Percentiles rank a stretch among this genome's conserved stretches.
Conservation (phyloP, 1,140 invertebrate species). For the Vanessa tameamea region DNA sequence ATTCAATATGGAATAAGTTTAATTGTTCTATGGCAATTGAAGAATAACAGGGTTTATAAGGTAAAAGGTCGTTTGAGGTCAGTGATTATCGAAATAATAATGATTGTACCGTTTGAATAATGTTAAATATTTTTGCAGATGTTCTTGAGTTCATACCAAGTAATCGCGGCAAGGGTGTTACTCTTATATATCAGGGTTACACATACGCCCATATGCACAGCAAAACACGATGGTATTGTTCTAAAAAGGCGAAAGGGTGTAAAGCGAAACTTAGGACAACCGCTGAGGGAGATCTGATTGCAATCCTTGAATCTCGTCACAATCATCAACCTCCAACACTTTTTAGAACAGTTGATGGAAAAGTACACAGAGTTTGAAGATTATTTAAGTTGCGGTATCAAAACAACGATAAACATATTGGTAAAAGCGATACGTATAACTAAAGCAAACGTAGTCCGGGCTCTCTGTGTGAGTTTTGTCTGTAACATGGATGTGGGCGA, state of each 20-base stretch:
- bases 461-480: too few relatives aligned
- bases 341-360: conserved; percentile 26
- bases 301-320: conserved; percentile 30
- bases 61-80: too few relatives aligned
- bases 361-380: conserved; percentile 16
- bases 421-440: too few relatives aligned
- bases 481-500: too few relatives aligned
- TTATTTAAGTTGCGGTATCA: neutral
- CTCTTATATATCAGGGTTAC: conserved; percentile 39
- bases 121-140: conserved; percentile 33
- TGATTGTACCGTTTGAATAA: neutral
- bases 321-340: conserved; percentile 42
- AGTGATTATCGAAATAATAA: neutral
- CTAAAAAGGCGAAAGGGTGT: conserved; percentile 42
- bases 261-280: conserved; percentile 36
- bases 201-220: conserved; percentile 40
- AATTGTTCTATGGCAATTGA: too few relatives aligned
- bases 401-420: too few relatives aligned
- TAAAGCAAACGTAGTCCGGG: too few relatives aligned
- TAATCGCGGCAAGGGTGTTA: conserved; percentile 35
- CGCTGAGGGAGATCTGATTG: conserved; percentile 26
- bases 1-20: too few relatives aligned
- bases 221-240: conserved; percentile 45
- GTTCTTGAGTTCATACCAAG: conserved; percentile 48
- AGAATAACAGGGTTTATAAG: too few relatives aligned